A percentile compares a stretch with the other conserved stretches of the same genome.
These are phyloP conservation scores for Volucella zonaria DNA, from an alignment of 2,888 invertebrate species.

Conservation along the genomic window DNA sequence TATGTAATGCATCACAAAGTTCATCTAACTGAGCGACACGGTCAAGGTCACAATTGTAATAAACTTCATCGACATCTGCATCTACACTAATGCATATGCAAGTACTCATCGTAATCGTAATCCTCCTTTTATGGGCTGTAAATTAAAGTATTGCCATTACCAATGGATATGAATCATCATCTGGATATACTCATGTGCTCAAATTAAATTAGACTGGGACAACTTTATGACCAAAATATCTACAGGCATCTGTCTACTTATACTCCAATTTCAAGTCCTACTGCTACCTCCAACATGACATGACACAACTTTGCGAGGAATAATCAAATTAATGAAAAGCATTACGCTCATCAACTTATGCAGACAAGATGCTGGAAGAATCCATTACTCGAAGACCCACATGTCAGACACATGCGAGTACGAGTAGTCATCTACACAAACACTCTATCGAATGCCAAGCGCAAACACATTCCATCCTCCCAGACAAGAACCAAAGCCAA, in stretches of 20 bases:
- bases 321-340: constrained; percentile 68
- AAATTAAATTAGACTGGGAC: constrained; percentile 29
- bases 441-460: constrained; percentile 18
- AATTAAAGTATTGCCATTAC: constrained; percentile 9
- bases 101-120: constrained; percentile 5
- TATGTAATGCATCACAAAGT: too few species aligned
- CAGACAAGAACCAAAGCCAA: background rate
- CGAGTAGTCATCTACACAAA: constrained; percentile 8
- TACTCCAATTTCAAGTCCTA: too few species aligned
- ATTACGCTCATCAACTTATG: constrained; percentile 55
- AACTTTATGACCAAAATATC: constrained; percentile 4
- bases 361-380: constrained; percentile 11
- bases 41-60: too few species aligned
- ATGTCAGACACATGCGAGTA: constrained; percentile 10
- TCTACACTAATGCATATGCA: background rate
- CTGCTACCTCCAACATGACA: constrained; percentile 1
- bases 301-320: constrained; percentile 12
- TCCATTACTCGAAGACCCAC: constrained; percentile 18
- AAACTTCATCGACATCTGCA: background rate
- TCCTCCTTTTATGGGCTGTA: constrained; percentile 23
- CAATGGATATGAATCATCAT: constrained; percentile 37
- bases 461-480: background rate
- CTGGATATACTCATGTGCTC: constrained; percentile 7
- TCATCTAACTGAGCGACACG: too few species aligned
- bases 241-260: too few species aligned